A percentile compares a stretch with the other conserved stretches of the same genome.
Evolutionary conservation across 2,113 vertebrate genomes (phyloP).

Genomic region (Malurus melanocephalus): DNA sequence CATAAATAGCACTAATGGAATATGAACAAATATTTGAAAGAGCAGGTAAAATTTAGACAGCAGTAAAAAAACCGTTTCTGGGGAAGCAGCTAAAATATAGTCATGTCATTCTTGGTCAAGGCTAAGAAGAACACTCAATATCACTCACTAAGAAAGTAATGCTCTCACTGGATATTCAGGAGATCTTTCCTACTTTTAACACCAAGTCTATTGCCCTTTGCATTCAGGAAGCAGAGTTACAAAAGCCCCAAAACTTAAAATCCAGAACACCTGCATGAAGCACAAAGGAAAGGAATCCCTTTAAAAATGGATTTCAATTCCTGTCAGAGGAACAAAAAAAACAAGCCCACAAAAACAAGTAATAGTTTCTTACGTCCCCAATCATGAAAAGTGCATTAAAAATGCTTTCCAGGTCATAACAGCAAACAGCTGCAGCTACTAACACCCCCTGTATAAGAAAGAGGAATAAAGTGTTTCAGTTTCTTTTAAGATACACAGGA

Average conservation of each 20-base stretch:
- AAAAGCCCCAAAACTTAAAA: neutral
- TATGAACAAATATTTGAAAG: neutral
- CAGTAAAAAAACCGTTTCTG: neutral
- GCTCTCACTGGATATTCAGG: neutral
- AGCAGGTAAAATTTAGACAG: neutral
- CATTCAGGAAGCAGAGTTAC: neutral
- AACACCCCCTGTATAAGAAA: fast-evolving
- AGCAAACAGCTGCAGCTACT: neutral
- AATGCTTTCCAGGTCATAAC: neutral
- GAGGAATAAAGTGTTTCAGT: neutral
- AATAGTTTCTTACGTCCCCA: neutral
- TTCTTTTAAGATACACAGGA: neutral
- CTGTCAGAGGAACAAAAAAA: neutral
- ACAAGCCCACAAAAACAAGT: too few species aligned
- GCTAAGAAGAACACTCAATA: neutral
- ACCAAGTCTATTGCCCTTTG: neutral
- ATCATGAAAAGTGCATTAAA: neutral
- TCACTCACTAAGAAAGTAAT: neutral
- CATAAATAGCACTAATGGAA: neutral
- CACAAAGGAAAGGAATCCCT: neutral
- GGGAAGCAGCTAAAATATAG: neutral
- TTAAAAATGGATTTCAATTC: neutral
- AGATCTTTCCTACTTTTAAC: neutral
- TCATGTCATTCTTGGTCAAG: neutral
- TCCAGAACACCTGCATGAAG: neutral